A percentile compares a stretch with the other conserved stretches of the same genome.
phyloP scores from a whole-genome alignment of 2,113 vertebrate genomes.

The Anthoscopus minutus region DNA sequence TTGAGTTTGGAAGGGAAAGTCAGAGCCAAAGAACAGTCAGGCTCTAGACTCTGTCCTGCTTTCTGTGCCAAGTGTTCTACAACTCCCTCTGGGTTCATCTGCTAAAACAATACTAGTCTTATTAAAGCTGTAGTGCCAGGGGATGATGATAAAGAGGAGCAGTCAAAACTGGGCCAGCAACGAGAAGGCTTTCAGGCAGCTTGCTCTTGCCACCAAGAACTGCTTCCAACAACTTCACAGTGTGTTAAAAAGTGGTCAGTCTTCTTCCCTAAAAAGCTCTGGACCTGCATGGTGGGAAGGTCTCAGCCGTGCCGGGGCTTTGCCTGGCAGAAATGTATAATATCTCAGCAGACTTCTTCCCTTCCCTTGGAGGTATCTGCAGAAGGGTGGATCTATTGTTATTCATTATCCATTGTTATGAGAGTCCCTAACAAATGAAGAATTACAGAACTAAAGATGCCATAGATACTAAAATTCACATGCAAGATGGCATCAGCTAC shows the following conservation, averaged over 20 bases:
- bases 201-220: not conserved
- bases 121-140: not conserved
- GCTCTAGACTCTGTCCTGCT: not conserved
- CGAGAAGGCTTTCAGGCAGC: not conserved
- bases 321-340: not conserved
- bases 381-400: not conserved
- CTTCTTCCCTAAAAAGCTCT: not conserved
- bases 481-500: not conserved
- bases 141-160: not conserved
- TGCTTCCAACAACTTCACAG: not conserved
- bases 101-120: not conserved
- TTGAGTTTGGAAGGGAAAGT: not conserved
- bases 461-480: not conserved
- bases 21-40: not conserved
- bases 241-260: accelerated
- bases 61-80: not conserved
- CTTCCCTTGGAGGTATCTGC: not conserved
- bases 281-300: not conserved
- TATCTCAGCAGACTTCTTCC: not conserved
- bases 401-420: not conserved
- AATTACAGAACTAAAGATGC: not conserved
- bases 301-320: not conserved
- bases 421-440: not conserved
- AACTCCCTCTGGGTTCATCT: not conserved
- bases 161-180: not conserved